Base-by-base conservation (phyloP, 2,888 invertebrate genomes). In the Epicampocera succincta region DNA sequence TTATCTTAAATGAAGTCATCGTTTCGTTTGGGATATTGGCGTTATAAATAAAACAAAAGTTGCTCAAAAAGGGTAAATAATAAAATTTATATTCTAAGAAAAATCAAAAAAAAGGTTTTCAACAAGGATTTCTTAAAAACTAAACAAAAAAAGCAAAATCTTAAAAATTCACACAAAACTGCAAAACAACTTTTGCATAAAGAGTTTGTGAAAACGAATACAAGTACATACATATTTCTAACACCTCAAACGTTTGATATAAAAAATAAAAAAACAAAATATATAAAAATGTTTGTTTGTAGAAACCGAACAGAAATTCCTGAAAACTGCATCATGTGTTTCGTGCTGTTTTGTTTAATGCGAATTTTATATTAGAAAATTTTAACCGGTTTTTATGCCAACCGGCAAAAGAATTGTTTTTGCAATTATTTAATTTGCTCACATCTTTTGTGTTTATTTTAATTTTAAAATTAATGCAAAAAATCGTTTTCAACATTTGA, bases 351-450 rank as follows among this genome's bases (percentile, higher is more conserved):
- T 33, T 33, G 5, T 33, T 33, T 5, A 5, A 33, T 33, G 8
- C 8, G 8, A 5, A 33, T 8, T 8, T 33, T 33, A 9, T 33
- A 33, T 33, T 8, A 33, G 33, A 33, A 25, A 58, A 58, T 0
- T n/a, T 42, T 33, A 46, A 52, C 66, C 52, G 12, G 52, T 46
- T 48, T 66, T 52, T 60, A 25, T 44, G 33, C n/a, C 42, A 60
- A n/a, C 42, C 2, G 25, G 4, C 3, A 1, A 9, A 33, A 58
- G 11, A n/a, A n/a, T 56, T 33, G 17, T 17, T 25, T 6, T 21
- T 60, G 13, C 19, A 44, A 42, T 69, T 17, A 68, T 15, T 60
- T 72, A 33, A 33, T 63, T 73, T 19, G 33, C 19, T 44, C 33
- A 29, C 44, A 44, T 33, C 38, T 54, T 63, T 33, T 9, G 44